phyloP scores from a whole-genome alignment of 2,113 vertebrate genomes.

The Noturus placidus region DNA sequence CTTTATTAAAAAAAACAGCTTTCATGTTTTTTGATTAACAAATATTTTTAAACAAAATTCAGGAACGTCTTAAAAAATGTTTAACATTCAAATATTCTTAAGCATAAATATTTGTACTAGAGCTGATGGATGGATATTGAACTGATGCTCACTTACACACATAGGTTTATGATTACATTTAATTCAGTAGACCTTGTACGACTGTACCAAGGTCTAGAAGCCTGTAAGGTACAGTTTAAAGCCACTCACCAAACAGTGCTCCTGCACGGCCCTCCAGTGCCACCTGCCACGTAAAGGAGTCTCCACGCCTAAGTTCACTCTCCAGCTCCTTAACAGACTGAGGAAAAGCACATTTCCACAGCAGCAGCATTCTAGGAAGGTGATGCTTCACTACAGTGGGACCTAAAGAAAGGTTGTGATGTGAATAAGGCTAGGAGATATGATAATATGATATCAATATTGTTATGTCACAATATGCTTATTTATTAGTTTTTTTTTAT shows the following conservation, averaged over 20 bases:
- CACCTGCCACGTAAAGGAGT: conserved; percentile 93
- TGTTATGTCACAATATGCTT: background rate
- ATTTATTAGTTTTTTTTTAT: background rate
- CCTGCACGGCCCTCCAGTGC: conserved; percentile 91
- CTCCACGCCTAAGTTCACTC: conserved; percentile 84
- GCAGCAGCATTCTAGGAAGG: conserved; percentile 80
- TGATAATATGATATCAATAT: background rate
- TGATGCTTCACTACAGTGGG: conserved; percentile 82
- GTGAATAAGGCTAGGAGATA: background rate
- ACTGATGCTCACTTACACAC: background rate
- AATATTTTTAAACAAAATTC: background rate
- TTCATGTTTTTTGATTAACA: background rate
- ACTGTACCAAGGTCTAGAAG: background rate
- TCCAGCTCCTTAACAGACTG: conserved; percentile 83
- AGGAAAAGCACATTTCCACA: conserved; percentile 90
- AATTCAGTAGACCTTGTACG: too few species aligned
- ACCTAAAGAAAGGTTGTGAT: conserved; percentile 69
- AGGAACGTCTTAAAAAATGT: too few species aligned
- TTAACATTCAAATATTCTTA: background rate
- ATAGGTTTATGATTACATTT: background rate
- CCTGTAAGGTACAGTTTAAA: background rate
- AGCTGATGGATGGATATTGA: background rate
- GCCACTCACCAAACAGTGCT: conserved; percentile 83
- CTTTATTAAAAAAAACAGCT: too few species aligned
- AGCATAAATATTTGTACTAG: background rate